Percentiles rank a stretch among this genome's conserved stretches.
phyloP scores from a whole-genome alignment of 2,888 invertebrate species.

The Drosophila koepferae region DNA sequence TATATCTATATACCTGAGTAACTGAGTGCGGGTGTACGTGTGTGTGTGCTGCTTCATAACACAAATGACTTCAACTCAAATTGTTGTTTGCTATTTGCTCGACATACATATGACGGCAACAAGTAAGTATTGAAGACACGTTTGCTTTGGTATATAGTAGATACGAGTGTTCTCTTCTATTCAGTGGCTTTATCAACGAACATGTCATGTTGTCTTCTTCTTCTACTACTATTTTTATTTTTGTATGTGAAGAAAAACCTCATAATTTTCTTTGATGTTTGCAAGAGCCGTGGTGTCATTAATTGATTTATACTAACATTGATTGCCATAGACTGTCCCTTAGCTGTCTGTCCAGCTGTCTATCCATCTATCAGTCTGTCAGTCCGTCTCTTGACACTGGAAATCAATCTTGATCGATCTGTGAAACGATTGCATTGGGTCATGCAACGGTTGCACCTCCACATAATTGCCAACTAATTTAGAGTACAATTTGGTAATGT shows the following conservation, averaged over 20 bases:
- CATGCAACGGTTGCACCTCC: conserved; percentile 17
- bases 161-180: conserved; percentile 7
- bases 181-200: conserved; percentile 57
- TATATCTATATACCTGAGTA: conserved; percentile 22
- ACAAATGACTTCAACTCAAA: conserved; percentile 57
- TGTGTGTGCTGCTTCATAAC: conserved; percentile 24
- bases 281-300: conserved; percentile 67
- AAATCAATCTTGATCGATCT: conserved; percentile 28
- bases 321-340: conserved; percentile 40
- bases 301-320: conserved; percentile 74
- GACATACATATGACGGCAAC: conserved; percentile 42
- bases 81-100: conserved; percentile 65
- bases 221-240: background rate
- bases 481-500: conserved; percentile 60
- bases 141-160: conserved; percentile 26
- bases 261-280: conserved; percentile 78
- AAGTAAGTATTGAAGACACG: conserved; percentile 48
- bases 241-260: conserved; percentile 56
- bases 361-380: background rate
- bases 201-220: conserved; percentile 33
- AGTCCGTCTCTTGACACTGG: conserved; percentile 10
- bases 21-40: conserved; percentile 7
- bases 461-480: conserved; percentile 56
- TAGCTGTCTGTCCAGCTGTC: background rate
- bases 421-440: conserved; percentile 11